These are phyloP conservation scores for Probaryconus sp. DNA, from an alignment of 1,140 invertebrate species.

Conservation along the genomic window DNA sequence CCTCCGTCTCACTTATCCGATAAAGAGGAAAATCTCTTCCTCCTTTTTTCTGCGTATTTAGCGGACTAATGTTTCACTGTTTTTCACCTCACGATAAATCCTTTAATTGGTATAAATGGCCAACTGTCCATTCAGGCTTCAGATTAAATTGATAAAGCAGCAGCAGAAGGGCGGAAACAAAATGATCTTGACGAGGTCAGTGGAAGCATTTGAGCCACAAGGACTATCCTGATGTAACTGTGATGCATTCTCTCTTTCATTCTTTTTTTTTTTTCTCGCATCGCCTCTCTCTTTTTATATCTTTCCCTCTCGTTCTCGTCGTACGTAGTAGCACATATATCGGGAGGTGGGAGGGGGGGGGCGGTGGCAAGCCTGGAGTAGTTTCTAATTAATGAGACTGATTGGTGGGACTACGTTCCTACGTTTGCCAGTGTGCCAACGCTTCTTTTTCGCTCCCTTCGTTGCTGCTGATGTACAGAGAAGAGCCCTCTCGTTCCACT, in stretches of 20 bases:
- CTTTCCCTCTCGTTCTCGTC: background rate
- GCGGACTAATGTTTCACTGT: slow-evolving; percentile 31
- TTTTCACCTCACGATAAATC: slow-evolving; percentile 23
- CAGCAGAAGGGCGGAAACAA: slow-evolving; percentile 41
- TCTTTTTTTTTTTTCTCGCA: too few relatives aligned
- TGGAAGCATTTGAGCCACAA: slow-evolving; percentile 34
- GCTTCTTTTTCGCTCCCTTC: slow-evolving; percentile 54
- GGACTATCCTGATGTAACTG: slow-evolving; percentile 22
- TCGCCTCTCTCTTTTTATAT: slow-evolving; percentile 1
- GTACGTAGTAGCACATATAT: slow-evolving; percentile 20
- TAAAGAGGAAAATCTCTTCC: too few relatives aligned
- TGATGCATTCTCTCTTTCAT: too few relatives aligned
- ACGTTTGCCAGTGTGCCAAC: slow-evolving; percentile 43
- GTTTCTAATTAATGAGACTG: slow-evolving; percentile 70
- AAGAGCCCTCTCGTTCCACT: slow-evolving; percentile 47
- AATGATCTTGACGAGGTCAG: slow-evolving; percentile 64
- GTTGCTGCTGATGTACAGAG: slow-evolving; percentile 22
- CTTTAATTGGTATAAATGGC: slow-evolving; percentile 50
- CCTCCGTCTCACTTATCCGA: too few relatives aligned
- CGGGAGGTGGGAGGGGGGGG: too few relatives aligned
- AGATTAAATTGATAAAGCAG: slow-evolving; percentile 51
- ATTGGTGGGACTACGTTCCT: slow-evolving; percentile 59
- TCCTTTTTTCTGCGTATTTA: slow-evolving; percentile 37
- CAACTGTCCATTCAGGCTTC: slow-evolving; percentile 36
- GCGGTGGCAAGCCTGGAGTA: slow-evolving; percentile 61